phyloP scores from a whole-genome alignment of 2,888 invertebrate genomes.

The Argyresthia albistria region DNA sequence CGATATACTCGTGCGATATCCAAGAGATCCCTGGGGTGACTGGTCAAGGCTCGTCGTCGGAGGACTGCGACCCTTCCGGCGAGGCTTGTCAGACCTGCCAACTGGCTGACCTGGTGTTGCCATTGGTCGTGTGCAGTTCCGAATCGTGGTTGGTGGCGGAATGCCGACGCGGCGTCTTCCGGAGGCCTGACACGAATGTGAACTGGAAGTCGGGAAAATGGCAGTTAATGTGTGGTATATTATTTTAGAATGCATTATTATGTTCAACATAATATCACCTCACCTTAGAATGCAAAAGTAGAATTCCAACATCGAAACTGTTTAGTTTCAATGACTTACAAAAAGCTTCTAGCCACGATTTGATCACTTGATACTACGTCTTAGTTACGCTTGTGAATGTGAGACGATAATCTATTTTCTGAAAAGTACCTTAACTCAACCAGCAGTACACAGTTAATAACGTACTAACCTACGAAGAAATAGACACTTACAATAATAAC shows the following conservation, averaged over 20 bases:
- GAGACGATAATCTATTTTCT: too few species aligned
- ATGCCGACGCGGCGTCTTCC: conserved; percentile 35
- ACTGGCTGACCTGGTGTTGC: conserved; percentile 39
- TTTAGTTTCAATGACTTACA: too few species aligned
- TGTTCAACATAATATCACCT: too few species aligned
- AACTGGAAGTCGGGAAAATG: conserved; percentile 32
- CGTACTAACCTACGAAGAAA: not conserved
- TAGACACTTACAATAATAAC: conserved; percentile 76
- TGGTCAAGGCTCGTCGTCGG: conserved; percentile 32
- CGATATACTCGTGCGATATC: conserved; percentile 52
- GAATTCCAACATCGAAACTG: too few species aligned
- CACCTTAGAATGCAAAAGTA: too few species aligned
- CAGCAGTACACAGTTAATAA: too few species aligned
- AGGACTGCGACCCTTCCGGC: conserved; percentile 25
- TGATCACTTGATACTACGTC: too few species aligned
- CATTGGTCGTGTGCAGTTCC: conserved; percentile 54
- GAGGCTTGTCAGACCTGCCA: conserved; percentile 55
- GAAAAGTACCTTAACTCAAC: too few species aligned
- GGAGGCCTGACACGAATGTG: conserved; percentile 51
- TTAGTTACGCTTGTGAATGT: too few species aligned
- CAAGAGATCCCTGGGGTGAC: conserved; percentile 41
- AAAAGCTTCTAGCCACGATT: too few species aligned
- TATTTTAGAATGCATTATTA: too few species aligned
- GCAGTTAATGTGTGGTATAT: too few species aligned
- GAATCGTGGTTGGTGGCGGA: conserved; percentile 34